Evolutionary conservation across 2,113 vertebrate genomes (phyloP).

Genomic region (Pelobates fuscus): DNA sequence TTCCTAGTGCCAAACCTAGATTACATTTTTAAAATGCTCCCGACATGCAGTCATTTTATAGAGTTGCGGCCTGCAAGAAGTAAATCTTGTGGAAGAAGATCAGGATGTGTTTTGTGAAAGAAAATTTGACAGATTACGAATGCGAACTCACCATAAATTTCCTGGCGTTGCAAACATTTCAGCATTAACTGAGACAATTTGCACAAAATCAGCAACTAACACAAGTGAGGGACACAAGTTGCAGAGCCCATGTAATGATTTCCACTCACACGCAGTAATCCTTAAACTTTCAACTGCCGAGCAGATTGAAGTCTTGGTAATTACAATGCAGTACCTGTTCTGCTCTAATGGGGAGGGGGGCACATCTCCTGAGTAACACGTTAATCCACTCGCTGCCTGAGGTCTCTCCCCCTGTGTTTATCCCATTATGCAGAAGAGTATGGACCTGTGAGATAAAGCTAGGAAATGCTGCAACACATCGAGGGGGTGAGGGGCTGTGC

Average conservation of each 20-base stretch:
- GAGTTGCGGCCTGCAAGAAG: no score
- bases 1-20: no score
- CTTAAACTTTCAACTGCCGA: slow-evolving; percentile 53
- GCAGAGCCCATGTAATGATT: slow-evolving; percentile 60
- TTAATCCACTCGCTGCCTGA: slow-evolving; percentile 56
- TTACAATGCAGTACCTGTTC: slow-evolving; percentile 54
- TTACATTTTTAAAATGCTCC: no score
- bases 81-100: neutral
- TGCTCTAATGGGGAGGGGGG: slow-evolving; percentile 57
- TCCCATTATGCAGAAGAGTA: slow-evolving; percentile 53
- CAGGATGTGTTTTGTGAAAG: neutral
- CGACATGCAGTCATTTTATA: no score
- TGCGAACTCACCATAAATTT: slow-evolving; percentile 26
- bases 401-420: slow-evolving; percentile 53
- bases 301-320: slow-evolving; percentile 53
- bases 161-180: slow-evolving; percentile 56
- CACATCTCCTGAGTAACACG: slow-evolving; percentile 47
- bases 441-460: slow-evolving; percentile 57
- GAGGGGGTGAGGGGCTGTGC: slow-evolving; percentile 11
- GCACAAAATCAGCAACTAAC: slow-evolving; percentile 51
- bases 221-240: slow-evolving; percentile 54
- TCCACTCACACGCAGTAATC: slow-evolving; percentile 60
- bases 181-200: slow-evolving; percentile 56
- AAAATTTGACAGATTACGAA: neutral
- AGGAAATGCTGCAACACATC: slow-evolving; percentile 41